Percentiles rank a stretch among this genome's conserved stretches.
These are phyloP conservation scores for Poecilobothrus nobilitatus DNA, from an alignment of 2,888 invertebrate genomes.

Conservation along the genomic window DNA sequence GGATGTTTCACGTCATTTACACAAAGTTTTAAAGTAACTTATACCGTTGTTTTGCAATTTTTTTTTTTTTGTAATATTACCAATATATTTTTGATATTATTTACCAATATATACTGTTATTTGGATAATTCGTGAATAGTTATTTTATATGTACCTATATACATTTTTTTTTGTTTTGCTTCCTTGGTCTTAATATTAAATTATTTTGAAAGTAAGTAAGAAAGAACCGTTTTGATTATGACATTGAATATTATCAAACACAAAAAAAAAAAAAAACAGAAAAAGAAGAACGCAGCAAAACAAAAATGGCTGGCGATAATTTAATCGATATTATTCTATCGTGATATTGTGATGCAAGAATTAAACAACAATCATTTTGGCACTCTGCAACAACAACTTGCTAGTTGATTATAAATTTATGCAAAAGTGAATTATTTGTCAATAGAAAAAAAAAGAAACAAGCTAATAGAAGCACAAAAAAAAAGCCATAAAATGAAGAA, in stretches of 20 bases:
- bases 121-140: too few species aligned
- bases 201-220: neutral
- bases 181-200: neutral
- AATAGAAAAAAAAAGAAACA: neutral
- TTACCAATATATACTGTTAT: too few species aligned
- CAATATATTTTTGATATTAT: too few species aligned
- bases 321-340: constrained; percentile 4
- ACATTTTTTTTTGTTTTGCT: neutral
- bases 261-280: too few species aligned
- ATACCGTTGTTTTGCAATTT: too few species aligned
- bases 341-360: constrained; percentile 3
- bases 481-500: too few species aligned
- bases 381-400: neutral
- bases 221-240: constrained; percentile 2
- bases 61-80: too few species aligned
- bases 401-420: neutral
- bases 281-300: too few species aligned
- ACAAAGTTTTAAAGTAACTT: too few species aligned
- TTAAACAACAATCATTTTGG: neutral
- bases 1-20: too few species aligned
- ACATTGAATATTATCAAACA: neutral
- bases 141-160: too few species aligned
- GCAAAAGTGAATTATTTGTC: constrained; percentile 1
- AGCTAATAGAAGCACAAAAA: too few species aligned
- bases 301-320: neutral